Percentiles rank a stretch among this genome's conserved stretches.
These are phyloP conservation scores for Chloroceryle amazona DNA, from an alignment of 2,797 vertebrate species.

Conservation along the genomic window DNA sequence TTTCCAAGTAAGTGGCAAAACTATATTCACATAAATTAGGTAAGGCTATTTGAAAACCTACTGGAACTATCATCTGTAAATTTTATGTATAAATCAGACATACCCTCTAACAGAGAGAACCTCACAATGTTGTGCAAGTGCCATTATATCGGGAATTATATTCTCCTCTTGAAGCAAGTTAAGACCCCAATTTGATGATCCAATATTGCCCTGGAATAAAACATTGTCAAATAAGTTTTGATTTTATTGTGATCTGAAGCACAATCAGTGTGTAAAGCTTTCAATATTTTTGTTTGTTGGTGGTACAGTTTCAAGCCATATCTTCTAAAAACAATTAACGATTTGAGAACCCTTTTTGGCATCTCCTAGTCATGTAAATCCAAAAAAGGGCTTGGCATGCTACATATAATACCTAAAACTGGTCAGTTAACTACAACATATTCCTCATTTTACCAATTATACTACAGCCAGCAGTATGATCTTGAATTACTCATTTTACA, in stretches of 20 bases:
- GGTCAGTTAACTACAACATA: neutral
- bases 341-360: neutral
- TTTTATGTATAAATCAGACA: conserved; percentile 45
- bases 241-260: neutral
- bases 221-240: neutral
- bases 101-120: conserved; percentile 97
- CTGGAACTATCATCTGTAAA: neutral
- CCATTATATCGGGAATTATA: conserved; percentile 94
- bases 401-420: neutral
- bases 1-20: neutral
- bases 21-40: neutral
- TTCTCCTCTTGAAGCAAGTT: conserved; percentile 99
- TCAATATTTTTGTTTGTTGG: neutral
- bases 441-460: neutral
- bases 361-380: neutral
- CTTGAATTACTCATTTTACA: neutral
- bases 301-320: neutral
- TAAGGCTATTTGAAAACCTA: neutral
- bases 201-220: conserved; percentile 92
- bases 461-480: neutral
- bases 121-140: conserved; percentile 94
- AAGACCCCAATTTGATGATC: conserved; percentile 98
- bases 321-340: neutral
- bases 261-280: neutral
- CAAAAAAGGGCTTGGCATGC: neutral